Evolutionary conservation across 2,888 invertebrate species (phyloP), one percentile per base, ranked within the genome.

Genomic region (Thymelicus lineola): DNA sequence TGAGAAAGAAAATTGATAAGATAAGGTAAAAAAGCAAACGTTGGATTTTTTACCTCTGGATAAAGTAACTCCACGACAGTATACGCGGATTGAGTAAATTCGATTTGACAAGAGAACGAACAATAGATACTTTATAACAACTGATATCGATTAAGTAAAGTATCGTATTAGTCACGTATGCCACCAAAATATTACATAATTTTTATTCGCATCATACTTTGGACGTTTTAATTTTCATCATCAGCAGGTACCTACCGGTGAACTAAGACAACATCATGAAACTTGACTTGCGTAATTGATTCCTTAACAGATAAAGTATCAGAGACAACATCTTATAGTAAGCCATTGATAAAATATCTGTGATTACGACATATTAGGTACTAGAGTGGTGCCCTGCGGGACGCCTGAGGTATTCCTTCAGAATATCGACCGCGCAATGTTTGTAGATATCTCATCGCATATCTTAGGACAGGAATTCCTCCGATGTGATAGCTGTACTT

Each of bases 381-480:
- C 50, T 38, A 63, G 12, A 14, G 36, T 36, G 35, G 63, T 38
- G 38, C 50, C 63, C 38, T 63, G 63, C 36, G 50, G 17, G 36
- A 63, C 38, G 5, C 63, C 63, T 17, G 15, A 17, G 17, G n/a
- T n/a, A 58, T 67, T 67, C 60, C 20, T 53, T 15, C 15, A 46
- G 35, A 53, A 55, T 46, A 62, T 53, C 46, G 68, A 68, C 55
- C 61, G 61, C 28, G 15, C 55, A 17, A 68, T 68, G 61, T 66
- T 46, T 68, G 62, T 45, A 67, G 67, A 68, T 68, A 68, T 62
- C 68, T 61, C 55, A 55, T 20, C 46, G 62, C 62, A 57, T 67
- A 68, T 68, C 68, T 68, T 28, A 63, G 69, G 57, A 58, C 69
- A 38, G 57, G 58, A 69, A 69, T 69, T 63, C 68, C 63, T 63